Base-by-base conservation (phyloP, 53 echinoderm and acorn worm genomes). In the Paracentrotus lividus region DNA sequence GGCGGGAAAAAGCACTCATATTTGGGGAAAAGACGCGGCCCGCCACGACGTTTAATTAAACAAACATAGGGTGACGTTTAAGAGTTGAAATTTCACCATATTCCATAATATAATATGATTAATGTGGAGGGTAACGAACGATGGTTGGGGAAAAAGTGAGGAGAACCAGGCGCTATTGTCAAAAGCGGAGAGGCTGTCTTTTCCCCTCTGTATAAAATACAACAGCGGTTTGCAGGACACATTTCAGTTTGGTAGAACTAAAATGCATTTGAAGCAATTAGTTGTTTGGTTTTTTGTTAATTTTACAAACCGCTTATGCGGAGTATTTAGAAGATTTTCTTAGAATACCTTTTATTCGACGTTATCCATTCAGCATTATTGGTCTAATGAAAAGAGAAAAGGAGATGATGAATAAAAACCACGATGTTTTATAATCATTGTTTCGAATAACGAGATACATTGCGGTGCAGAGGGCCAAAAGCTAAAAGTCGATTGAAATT, bases 1-100 rank as follows among this genome's bases (percentile, higher is more conserved):
- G 56, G 34, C 53, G 32, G 86, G 86, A 36, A 31, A 56, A 32
- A 54, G 33, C 33, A 53, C 34, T 86, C 56, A 49, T 10, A 51
- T 49, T 85, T 55, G 55, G 47, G 34, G 34, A 45, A 56, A 89
- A 38, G 89, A 89, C 33, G 15, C 57, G 47, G 49, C 81, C 81
- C 81, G 87, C 89, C 89, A 58, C 89, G 64, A 43, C 65, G 64
- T 89, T 89, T 89, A 89, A 89, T 89, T 89, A 89, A 89, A 89
- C 89, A 89, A 89, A 89, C 89, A 89, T 56, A 27, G 44, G 43
- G 42, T 65, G 89, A 89, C 89, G 64, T 89, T 89, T 89, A 89
- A 64, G 64, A 58, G 60, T 47, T n/a, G n/a, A 60, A 44, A 89
- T 89, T 89, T 59, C 60, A 58, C 64, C 64, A 43, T 89, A 33